These are phyloP conservation scores for Sarcoramphus papa DNA, from an alignment of 2,797 vertebrate species.

Conservation along the genomic window DNA sequence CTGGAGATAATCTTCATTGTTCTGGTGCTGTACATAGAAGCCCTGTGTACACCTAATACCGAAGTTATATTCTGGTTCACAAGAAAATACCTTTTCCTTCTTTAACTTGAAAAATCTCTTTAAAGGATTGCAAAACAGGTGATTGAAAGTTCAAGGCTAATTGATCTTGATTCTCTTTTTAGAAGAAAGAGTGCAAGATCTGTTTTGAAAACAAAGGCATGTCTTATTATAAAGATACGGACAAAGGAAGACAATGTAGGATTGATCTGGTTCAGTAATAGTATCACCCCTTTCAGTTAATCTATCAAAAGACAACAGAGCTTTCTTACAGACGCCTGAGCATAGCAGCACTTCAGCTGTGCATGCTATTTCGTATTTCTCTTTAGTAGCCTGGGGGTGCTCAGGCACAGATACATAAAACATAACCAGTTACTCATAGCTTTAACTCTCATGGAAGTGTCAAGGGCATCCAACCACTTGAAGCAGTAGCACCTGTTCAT, in stretches of 20 bases:
- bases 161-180: background rate
- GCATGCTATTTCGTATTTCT: background rate
- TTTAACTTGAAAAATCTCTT: background rate
- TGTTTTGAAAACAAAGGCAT: background rate
- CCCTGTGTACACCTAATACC: background rate
- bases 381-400: background rate
- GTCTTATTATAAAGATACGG: background rate
- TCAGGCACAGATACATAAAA: constrained; percentile 1
- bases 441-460: background rate
- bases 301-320: background rate
- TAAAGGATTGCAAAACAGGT: background rate
- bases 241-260: background rate
- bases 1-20: background rate
- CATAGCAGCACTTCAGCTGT: background rate
- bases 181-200: background rate
- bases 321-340: background rate
- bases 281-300: background rate
- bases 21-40: background rate
- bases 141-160: background rate
- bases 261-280: background rate
- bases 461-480: background rate
- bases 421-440: background rate
- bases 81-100: background rate
- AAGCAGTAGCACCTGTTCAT: constrained; percentile 24
- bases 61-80: background rate